Evolutionary conservation across 2,797 vertebrate species (phyloP).

Genomic region (Crenuchus spilurus): DNA sequence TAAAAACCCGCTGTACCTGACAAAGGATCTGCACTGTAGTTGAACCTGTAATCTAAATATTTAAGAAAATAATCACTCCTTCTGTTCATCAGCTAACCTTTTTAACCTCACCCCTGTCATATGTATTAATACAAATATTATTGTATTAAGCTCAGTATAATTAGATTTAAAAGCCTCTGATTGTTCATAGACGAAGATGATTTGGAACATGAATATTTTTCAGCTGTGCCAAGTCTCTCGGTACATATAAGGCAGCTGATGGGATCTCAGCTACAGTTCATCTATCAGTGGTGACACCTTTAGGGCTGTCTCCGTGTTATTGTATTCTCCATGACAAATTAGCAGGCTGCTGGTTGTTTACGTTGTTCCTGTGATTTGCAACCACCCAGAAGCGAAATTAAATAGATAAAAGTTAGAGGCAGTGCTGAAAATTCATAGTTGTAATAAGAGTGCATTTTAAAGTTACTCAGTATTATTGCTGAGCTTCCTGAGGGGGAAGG

Average conservation of each 20-base stretch:
- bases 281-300: neutral
- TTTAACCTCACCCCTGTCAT: no score
- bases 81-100: no score
- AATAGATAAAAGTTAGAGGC: conserved; percentile 12
- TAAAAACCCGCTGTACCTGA: no score
- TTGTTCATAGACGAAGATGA: no score
- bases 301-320: neutral
- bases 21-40: no score
- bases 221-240: neutral
- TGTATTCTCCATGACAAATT: conserved; percentile 5
- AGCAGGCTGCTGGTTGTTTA: neutral
- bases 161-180: no score
- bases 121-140: no score
- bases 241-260: neutral
- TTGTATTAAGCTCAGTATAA: no score
- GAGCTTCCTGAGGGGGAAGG: neutral
- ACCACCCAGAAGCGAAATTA: neutral
- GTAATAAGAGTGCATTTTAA: neutral
- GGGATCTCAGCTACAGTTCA: neutral
- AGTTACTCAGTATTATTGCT: no score
- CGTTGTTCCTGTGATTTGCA: neutral
- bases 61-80: no score
- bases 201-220: neutral
- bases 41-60: no score
- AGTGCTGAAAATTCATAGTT: neutral